Evolutionary conservation across 2,797 vertebrate genomes (phyloP).

Genomic region (Anabas testudineus): DNA sequence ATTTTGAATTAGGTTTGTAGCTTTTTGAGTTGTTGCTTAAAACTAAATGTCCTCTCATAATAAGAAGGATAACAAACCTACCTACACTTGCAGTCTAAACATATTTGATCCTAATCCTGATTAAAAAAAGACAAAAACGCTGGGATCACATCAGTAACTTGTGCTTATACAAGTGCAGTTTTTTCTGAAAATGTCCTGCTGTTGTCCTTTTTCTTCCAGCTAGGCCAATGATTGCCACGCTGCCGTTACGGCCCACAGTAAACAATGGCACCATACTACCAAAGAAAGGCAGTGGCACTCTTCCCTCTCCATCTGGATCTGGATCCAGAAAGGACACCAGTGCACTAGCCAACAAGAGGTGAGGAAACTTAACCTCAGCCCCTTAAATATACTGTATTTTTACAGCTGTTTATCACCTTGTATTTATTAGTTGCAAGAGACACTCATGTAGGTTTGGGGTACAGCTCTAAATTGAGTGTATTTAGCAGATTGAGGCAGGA

Average conservation of each 20-base stretch:
- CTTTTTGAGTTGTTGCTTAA: too few relatives aligned
- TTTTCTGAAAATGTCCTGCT: slow-evolving; percentile 12
- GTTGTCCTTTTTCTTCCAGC: slow-evolving; percentile 82
- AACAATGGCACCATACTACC: slow-evolving; percentile 96
- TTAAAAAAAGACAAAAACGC: too few relatives aligned
- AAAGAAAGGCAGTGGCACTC: slow-evolving; percentile 92
- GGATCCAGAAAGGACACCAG: slow-evolving; percentile 91
- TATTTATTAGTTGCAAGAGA: not conserved
- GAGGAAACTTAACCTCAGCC: slow-evolving; percentile 20
- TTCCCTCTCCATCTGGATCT: slow-evolving; percentile 92
- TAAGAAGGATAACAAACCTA: too few relatives aligned
- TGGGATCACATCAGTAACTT: not conserved
- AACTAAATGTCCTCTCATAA: too few relatives aligned
- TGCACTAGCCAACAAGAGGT: slow-evolving; percentile 90
- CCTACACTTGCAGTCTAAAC: too few relatives aligned
- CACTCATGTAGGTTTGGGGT: too few relatives aligned
- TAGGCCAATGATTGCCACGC: slow-evolving; percentile 92
- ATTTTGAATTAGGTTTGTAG: not conserved
- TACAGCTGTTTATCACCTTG: too few relatives aligned
- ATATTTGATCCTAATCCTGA: too few relatives aligned
- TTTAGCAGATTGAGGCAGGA: not conserved
- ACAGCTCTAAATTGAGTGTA: too few relatives aligned
- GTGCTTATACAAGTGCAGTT: not conserved
- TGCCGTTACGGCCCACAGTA: slow-evolving; percentile 92
- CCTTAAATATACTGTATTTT: not conserved